Percentiles rank a stretch among this genome's conserved stretches.
These are phyloP conservation scores for Rhyacichthys aspro DNA, from an alignment of 2,797 vertebrate genomes.

Conservation along the genomic window DNA sequence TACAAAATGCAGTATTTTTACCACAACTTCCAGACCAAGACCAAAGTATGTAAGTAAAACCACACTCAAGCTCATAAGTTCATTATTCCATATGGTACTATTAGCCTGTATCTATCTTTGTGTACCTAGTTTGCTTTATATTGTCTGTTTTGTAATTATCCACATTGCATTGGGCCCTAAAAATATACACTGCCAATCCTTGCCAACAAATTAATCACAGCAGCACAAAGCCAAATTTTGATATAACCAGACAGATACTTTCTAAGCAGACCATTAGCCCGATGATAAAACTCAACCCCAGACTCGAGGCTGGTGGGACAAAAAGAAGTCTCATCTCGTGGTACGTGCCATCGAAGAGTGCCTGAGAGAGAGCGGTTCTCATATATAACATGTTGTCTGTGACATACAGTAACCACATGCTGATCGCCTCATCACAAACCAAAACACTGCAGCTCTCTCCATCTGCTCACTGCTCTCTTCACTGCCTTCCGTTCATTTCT, in stretches of 20 bases:
- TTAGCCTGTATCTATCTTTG: no score
- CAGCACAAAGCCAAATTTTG: neutral
- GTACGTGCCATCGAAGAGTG: slow-evolving; percentile 25
- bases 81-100: no score
- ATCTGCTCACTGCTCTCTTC: slow-evolving; percentile 67
- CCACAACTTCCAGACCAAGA: no score
- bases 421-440: slow-evolving; percentile 72
- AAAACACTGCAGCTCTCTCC: slow-evolving; percentile 75
- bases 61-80: no score
- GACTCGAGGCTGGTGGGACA: no score
- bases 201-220: slow-evolving; percentile 9
- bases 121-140: neutral
- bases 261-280: no score
- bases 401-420: slow-evolving; percentile 79
- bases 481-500: slow-evolving; percentile 25
- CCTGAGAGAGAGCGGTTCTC: slow-evolving; percentile 41
- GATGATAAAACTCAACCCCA: no score
- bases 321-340: no score
- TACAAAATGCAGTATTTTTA: no score
- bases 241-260: neutral
- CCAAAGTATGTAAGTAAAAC: no score
- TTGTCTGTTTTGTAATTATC: neutral
- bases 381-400: slow-evolving; percentile 62
- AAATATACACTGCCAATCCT: slow-evolving; percentile 1
- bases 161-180: neutral